A percentile compares a stretch with the other conserved stretches of the same genome.
Conservation (phyloP, 2,888 invertebrate species). For the Diarsia dahlii region DNA sequence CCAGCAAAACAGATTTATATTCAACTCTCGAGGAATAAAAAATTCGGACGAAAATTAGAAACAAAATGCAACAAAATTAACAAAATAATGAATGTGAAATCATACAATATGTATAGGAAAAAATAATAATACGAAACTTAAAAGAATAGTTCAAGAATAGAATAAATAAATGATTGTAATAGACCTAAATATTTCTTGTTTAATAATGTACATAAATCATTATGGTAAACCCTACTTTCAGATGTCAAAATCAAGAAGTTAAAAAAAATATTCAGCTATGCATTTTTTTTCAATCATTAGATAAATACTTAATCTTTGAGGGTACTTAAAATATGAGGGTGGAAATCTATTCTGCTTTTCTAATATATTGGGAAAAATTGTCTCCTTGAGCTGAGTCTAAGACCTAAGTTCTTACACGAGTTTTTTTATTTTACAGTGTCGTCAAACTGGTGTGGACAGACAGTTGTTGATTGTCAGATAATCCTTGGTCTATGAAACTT, state of each 20-base stretch:
- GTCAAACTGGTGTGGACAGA: neutral
- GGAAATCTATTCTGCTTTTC: too few species aligned
- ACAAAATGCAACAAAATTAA: conserved; percentile 75
- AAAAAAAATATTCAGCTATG: too few species aligned
- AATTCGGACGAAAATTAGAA: conserved; percentile 53
- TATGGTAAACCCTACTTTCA: too few species aligned
- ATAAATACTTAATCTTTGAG: neutral
- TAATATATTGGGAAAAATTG: neutral
- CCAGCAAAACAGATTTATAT: conserved; percentile 74
- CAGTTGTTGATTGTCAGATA: neutral
- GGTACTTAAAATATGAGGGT: neutral
- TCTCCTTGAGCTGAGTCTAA: neutral
- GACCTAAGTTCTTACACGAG: neutral
- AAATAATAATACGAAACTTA: conserved; percentile 24
- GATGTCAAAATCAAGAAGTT: too few species aligned
- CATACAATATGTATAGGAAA: conserved; percentile 2
- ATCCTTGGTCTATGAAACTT: neutral
- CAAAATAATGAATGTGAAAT: conserved; percentile 48
- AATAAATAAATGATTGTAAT: conserved; percentile 12
- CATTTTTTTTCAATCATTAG: neutral
- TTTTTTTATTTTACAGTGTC: neutral
- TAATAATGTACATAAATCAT: too few species aligned
- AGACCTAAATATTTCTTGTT: neutral
- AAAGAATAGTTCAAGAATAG: conserved; percentile 3
- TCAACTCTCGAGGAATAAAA: conserved; percentile 38